Evolutionary conservation across 2,888 invertebrate species (phyloP).

Genomic region (Drosophila kanekoi): DNA sequence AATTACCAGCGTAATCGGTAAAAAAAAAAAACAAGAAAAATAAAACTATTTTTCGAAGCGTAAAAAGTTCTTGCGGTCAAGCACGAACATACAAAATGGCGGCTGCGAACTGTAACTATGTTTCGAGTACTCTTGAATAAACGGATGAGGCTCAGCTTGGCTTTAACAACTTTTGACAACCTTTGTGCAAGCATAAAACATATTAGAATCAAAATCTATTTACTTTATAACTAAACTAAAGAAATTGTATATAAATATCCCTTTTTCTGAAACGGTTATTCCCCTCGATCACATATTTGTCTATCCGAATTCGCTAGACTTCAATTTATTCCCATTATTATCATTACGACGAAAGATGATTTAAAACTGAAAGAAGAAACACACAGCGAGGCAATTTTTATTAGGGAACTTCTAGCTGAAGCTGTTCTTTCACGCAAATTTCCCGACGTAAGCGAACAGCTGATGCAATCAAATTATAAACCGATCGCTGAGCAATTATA

Average conservation of each 20-base stretch:
- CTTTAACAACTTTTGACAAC: background rate
- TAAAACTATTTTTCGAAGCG: conserved; percentile 34
- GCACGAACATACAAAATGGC: conserved; percentile 11
- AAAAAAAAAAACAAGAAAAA: background rate
- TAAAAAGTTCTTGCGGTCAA: conserved; percentile 42
- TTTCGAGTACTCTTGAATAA: background rate
- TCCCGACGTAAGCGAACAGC: background rate
- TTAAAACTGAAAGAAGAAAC: background rate
- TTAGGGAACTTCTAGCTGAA: background rate
- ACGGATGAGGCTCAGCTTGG: background rate
- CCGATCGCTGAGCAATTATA: background rate
- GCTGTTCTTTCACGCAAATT: background rate
- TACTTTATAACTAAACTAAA: too few relatives aligned
- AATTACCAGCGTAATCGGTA: conserved; percentile 49
- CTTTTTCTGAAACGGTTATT: too few relatives aligned
- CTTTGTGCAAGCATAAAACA: background rate
- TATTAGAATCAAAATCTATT: background rate
- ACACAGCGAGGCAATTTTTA: background rate
- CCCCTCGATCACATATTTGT: background rate
- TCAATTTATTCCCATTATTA: background rate
- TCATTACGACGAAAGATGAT: background rate
- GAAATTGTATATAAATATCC: background rate
- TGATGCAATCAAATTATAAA: background rate
- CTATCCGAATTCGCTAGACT: background rate
- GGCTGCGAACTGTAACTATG: background rate